Percentiles rank a stretch among this genome's conserved stretches.
Evolutionary conservation across 2,113 vertebrate genomes (phyloP).

Genomic region (Callocephalon fimbriatum): DNA sequence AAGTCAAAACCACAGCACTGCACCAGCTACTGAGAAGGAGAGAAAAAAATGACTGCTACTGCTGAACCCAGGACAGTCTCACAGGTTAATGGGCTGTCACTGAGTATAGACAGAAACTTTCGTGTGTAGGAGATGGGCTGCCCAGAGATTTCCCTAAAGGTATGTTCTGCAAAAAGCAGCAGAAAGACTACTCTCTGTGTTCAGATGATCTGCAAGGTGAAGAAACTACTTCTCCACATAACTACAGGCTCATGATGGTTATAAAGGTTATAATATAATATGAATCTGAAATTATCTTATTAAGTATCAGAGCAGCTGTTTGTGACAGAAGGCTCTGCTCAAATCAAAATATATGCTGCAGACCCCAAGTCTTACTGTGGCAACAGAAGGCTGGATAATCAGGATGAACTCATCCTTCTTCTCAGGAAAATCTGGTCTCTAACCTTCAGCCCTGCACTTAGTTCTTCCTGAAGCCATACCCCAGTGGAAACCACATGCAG

Average conservation of each 20-base stretch:
- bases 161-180: neutral
- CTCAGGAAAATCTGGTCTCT: neutral
- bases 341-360: neutral
- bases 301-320: neutral
- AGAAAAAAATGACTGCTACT: too few species aligned
- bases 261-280: neutral
- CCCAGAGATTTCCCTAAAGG: neutral
- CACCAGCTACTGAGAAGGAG: too few species aligned
- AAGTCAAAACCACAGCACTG: too few species aligned
- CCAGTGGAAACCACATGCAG: neutral
- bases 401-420: neutral
- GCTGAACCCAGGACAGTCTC: too few species aligned
- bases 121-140: neutral
- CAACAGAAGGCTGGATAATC: neutral
- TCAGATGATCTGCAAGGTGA: neutral
- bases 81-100: neutral
- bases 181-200: neutral
- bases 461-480: neutral
- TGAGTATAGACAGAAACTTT: neutral
- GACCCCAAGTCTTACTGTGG: neutral
- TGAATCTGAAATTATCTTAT: neutral
- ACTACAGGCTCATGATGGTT: neutral
- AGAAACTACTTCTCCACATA: neutral
- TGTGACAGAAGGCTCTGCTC: neutral
- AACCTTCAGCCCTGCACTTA: neutral